Evolutionary conservation across 2,113 vertebrate species (phyloP).

Genomic region (Amphilophus citrinellus): DNA sequence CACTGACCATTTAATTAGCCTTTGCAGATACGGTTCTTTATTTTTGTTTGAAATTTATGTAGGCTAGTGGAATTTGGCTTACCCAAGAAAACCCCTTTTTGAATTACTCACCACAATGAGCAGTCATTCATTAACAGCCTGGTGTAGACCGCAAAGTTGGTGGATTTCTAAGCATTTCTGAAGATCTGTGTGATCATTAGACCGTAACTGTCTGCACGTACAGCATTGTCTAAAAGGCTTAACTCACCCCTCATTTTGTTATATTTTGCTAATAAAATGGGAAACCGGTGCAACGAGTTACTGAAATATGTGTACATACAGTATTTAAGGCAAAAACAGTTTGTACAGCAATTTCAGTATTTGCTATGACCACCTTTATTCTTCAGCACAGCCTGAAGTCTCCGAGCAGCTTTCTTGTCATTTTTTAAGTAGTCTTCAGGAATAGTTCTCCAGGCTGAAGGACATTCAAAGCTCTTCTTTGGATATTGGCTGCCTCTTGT

Average conservation of each 20-base stretch:
- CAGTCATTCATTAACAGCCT: neutral
- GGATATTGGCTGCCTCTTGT: neutral
- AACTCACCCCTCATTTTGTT: neutral
- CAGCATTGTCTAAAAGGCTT: neutral
- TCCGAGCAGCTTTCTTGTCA: neutral
- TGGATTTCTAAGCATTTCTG: neutral
- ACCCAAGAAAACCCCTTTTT: neutral
- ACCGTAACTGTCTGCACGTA: neutral
- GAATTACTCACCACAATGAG: neutral
- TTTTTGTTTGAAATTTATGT: neutral
- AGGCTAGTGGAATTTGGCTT: neutral
- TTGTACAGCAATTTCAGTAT: neutral
- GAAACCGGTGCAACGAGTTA: too few relatives aligned
- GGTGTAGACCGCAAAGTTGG: neutral
- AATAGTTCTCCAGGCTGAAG: neutral
- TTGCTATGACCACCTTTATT: neutral
- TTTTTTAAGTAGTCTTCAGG: neutral
- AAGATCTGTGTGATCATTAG: neutral
- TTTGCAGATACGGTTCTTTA: accelerated
- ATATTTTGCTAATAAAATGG: too few relatives aligned
- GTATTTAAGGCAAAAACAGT: neutral
- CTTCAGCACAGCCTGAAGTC: neutral
- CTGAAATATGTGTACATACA: too few relatives aligned
- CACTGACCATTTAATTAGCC: neutral
- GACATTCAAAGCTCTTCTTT: neutral